Percentiles rank a stretch among this genome's conserved stretches.
Evolutionary conservation across 2,888 invertebrate genomes (phyloP).

Genomic region (Dryobota labecula): DNA sequence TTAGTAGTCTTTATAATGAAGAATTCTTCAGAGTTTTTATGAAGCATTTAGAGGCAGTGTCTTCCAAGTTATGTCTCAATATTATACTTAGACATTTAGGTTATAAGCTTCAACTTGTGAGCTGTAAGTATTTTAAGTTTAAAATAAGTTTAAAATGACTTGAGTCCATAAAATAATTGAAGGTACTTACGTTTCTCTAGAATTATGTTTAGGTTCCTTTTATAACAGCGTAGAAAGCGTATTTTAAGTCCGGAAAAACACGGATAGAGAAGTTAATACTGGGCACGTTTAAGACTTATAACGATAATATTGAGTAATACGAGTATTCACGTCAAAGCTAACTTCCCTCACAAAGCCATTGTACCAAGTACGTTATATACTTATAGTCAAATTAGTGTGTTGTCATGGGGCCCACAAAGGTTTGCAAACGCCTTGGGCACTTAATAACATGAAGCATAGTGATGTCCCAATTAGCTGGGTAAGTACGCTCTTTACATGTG

Average conservation of each 20-base stretch:
- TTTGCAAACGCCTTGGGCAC: constrained; percentile 65
- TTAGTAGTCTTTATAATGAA: constrained; percentile 48
- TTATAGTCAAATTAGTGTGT: constrained; percentile 52
- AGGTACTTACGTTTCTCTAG: constrained; percentile 4
- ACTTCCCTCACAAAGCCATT: constrained; percentile 31
- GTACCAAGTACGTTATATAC: constrained; percentile 48
- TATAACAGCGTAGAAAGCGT: constrained; percentile 9
- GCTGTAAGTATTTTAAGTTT: neutral
- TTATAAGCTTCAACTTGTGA: neutral
- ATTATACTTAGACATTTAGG: constrained; percentile 29
- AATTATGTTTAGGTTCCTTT: constrained; percentile 37
- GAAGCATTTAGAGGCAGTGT: constrained; percentile 15
- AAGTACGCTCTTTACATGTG: constrained; percentile 56
- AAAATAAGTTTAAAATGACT: neutral
- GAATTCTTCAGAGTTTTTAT: constrained; percentile 39
- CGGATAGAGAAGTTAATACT: neutral
- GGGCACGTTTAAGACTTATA: constrained; percentile 21
- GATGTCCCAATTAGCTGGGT: constrained; percentile 63
- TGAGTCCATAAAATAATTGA: neutral
- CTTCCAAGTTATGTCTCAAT: constrained; percentile 23
- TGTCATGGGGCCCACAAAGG: constrained; percentile 63
- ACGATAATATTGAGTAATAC: constrained; percentile 25
- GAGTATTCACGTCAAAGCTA: constrained; percentile 29
- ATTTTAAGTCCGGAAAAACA: constrained; percentile 32
- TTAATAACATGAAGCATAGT: constrained; percentile 68